Evolutionary conservation across 2,113 vertebrate species (phyloP).

Genomic region (Gadus chalcogrammus): DNA sequence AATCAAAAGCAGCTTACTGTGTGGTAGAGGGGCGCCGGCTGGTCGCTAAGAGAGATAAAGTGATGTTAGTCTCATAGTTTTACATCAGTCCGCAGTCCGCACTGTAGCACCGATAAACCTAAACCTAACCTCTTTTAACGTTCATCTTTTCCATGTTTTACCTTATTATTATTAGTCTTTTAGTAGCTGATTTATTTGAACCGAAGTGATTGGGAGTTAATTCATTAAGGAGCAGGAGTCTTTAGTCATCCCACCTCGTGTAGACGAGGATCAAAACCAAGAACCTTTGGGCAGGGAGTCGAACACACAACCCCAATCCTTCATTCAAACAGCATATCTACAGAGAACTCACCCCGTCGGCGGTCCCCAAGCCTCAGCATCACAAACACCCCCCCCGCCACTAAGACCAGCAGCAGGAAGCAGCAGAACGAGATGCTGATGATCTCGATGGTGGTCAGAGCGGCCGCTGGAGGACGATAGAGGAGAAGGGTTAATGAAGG

Average conservation of each 20-base stretch:
- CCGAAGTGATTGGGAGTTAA: neutral
- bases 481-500: neutral
- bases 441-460: constrained; percentile 30
- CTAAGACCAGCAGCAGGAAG: constrained; percentile 56
- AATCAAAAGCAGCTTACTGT: constrained; percentile 44
- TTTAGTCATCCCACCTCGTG: too few relatives aligned
- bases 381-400: constrained; percentile 27
- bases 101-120: too few relatives aligned
- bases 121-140: too few relatives aligned
- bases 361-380: constrained; percentile 23
- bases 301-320: too few relatives aligned
- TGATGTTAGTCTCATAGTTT: too few relatives aligned
- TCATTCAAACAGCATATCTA: too few relatives aligned
- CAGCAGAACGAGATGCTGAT: constrained; percentile 60
- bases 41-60: constrained; percentile 23
- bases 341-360: constrained; percentile 34
- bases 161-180: too few relatives aligned
- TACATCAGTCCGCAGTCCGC: too few relatives aligned
- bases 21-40: neutral
- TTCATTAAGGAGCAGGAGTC: neutral
- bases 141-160: too few relatives aligned
- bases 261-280: too few relatives aligned
- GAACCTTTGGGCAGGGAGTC: too few relatives aligned
- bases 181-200: too few relatives aligned
- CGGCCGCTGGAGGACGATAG: constrained; percentile 1